phyloP scores from a whole-genome alignment of 2,888 invertebrate species.

The Microplitis manilae region DNA sequence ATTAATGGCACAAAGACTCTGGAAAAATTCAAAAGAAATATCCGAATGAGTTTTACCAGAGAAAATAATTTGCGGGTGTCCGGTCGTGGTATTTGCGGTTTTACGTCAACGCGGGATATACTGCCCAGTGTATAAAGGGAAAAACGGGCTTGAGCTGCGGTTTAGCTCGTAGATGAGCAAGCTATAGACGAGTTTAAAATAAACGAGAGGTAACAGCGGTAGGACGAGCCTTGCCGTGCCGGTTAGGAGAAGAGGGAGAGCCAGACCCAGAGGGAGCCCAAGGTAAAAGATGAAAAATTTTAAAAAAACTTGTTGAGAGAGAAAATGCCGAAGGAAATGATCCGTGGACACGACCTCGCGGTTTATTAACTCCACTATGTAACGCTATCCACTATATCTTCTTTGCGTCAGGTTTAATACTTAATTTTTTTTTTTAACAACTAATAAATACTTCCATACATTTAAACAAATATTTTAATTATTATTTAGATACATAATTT shows the following conservation, averaged over 20 bases:
- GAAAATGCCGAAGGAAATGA: slow-evolving; percentile 11
- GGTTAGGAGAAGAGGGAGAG: slow-evolving; percentile 3
- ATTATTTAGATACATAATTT: not conserved
- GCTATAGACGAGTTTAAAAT: too few relatives aligned
- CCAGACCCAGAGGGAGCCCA: slow-evolving; percentile 9
- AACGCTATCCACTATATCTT: slow-evolving; percentile 34
- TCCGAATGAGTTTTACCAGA: slow-evolving; percentile 58
- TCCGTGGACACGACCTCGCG: slow-evolving; percentile 32
- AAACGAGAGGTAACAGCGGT: too few relatives aligned
- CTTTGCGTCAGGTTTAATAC: slow-evolving; percentile 24
- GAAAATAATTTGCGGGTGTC: slow-evolving; percentile 68
- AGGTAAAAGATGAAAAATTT: slow-evolving; percentile 1
- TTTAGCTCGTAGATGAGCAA: slow-evolving; percentile 58
- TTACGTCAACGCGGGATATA: slow-evolving; percentile 46
- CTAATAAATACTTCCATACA: not conserved
- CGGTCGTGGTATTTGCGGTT: slow-evolving; percentile 59
- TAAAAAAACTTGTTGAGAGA: not conserved
- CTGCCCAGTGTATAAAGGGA: slow-evolving; percentile 38
- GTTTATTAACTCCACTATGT: slow-evolving; percentile 43
- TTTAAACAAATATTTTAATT: not conserved
- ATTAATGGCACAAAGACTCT: not conserved
- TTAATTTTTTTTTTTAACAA: not conserved
- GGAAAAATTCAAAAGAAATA: slow-evolving; percentile 38
- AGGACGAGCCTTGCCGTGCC: slow-evolving; percentile 28
- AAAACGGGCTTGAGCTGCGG: slow-evolving; percentile 29